Base-by-base conservation (phyloP, 1,140 invertebrate species). In the Diprion similis region DNA sequence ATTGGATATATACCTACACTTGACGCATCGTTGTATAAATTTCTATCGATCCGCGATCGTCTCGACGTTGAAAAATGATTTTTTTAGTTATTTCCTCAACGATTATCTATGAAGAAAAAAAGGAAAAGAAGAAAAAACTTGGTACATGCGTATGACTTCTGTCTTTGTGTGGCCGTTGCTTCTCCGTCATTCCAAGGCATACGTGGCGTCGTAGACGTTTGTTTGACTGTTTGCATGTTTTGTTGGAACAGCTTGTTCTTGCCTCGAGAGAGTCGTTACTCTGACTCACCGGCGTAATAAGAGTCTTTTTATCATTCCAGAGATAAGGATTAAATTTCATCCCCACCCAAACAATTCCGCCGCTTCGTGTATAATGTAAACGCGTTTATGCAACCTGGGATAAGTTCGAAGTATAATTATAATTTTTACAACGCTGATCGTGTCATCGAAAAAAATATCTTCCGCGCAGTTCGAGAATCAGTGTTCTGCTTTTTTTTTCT, bases 181-280 rank as follows among this genome's bases (percentile, higher is more conserved):
- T 37, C 24, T 37, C 24, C 24, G 24, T 37, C 24, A 37, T 37
- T 37, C 24, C 2, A 6, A 37, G 24, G n/a, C n/a, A 17, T 59
- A 59, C 51, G 51, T 59, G 51, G 51, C 51, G 51, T 59, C 6
- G n/a, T 3, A 59, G 51, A 13, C 51, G 51, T 59, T 59, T 59
- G 51, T 59, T 59, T 59, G 51, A 59, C 51, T 59, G 51, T 59
- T 59, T 17, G 51, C 3, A 59, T 59, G 8, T 59, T 59, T 15
- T 59, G 51, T 59, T 59, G 51, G 51, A 13, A 59, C 51, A 59
- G 51, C 51, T 59, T 59, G 51, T 59, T 59, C n/a, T 59, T 59
- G 51, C 51, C 51, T 17, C 51, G 51, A 59, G 51, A 37, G 24
- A 59, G 51, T 59, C 51, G 51, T 59, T 59, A 17, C 11, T 59